These are phyloP conservation scores for Dioctria linearis DNA, from an alignment of 2,888 invertebrate species.

Conservation along the genomic window DNA sequence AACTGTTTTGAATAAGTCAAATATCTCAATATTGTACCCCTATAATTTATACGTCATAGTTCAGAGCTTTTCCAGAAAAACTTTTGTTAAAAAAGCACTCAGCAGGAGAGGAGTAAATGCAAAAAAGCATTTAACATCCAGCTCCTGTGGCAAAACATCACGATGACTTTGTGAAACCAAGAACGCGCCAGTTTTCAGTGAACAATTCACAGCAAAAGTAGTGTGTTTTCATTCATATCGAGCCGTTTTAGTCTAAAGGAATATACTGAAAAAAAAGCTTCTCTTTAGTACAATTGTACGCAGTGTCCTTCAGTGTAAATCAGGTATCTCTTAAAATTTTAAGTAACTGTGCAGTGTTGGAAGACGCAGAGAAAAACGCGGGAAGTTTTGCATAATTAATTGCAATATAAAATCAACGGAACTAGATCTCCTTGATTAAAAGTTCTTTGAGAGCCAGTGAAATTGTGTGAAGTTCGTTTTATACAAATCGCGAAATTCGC, in stretches of 20 bases:
- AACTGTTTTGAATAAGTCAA: neutral
- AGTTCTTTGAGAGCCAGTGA: too few relatives aligned
- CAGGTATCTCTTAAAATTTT: neutral
- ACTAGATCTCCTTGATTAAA: neutral
- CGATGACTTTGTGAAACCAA: neutral
- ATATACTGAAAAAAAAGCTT: neutral
- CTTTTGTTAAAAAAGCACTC: neutral
- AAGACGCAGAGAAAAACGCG: constrained; percentile 8
- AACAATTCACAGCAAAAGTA: constrained; percentile 29
- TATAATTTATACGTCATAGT: neutral
- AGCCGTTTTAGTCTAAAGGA: neutral
- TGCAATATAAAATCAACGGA: neutral
- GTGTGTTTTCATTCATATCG: constrained; percentile 24
- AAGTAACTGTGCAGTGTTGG: constrained; percentile 9
- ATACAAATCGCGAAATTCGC: neutral
- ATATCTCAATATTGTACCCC: neutral
- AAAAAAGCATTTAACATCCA: constrained; percentile 28
- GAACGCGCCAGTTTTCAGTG: constrained; percentile 54
- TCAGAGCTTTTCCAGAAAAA: neutral
- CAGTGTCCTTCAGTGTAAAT: constrained; percentile 30
- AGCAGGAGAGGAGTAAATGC: neutral
- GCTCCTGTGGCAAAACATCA: neutral
- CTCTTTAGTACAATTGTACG: neutral
- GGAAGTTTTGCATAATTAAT: neutral
- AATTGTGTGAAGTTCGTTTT: neutral